Conservation (phyloP, 2,888 invertebrate genomes). For the Itoplectis maculator region DNA sequence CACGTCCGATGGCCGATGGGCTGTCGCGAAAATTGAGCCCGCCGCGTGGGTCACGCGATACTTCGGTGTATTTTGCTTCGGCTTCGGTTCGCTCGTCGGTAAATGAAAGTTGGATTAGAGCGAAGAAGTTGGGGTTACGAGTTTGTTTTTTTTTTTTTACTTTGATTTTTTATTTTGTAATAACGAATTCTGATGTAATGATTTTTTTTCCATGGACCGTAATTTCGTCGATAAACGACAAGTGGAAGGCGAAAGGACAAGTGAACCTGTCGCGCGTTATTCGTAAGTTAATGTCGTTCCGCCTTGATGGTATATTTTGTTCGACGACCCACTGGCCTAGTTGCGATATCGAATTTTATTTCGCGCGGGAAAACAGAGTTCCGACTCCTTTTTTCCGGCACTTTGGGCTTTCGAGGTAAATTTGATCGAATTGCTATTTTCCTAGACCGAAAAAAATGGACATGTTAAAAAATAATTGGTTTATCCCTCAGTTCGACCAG, state of each 20-base stretch:
- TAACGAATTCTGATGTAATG: too few species aligned
- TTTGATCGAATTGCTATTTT: not conserved
- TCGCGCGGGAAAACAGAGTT: not conserved
- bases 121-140: too few species aligned
- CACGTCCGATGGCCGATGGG: slow-evolving; percentile 11
- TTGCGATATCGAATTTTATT: not conserved
- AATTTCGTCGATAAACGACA: not conserved
- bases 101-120: not conserved
- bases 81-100: not conserved
- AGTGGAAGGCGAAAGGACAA: not conserved
- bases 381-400: not conserved
- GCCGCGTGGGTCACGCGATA: not conserved
- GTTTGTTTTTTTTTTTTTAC: too few species aligned
- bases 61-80: not conserved
- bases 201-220: too few species aligned
- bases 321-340: not conserved
- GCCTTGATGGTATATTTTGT: slow-evolving; percentile 1
- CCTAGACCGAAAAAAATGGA: not conserved
- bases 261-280: too few species aligned
- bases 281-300: not conserved
- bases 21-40: not conserved
- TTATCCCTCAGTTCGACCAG: too few species aligned
- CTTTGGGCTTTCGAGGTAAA: not conserved
- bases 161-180: too few species aligned
- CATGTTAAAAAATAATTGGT: too few species aligned